These are phyloP conservation scores for Drosophila nasuta DNA, from an alignment of 1,140 invertebrate genomes.

Conservation along the genomic window DNA sequence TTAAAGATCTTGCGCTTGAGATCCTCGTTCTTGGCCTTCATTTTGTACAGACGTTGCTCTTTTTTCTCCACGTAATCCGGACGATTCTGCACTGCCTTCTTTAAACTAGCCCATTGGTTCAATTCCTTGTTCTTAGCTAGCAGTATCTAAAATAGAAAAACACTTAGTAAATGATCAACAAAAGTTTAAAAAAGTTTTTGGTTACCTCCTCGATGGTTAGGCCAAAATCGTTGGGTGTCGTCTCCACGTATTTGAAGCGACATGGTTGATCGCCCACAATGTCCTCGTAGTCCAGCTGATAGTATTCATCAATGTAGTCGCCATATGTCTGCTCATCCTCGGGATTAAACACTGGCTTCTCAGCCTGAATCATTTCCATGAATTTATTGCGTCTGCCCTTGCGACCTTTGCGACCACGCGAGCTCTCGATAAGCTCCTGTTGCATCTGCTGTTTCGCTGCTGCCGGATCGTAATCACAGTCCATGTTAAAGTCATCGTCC, in stretches of 20 bases:
- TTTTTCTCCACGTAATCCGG: conserved; percentile 92
- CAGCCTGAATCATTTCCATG: conserved; percentile 88
- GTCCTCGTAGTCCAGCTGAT: conserved; percentile 97
- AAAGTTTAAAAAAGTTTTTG: neutral
- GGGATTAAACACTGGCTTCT: conserved; percentile 94
- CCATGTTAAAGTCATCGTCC: conserved; percentile 95
- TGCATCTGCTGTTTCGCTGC: conserved; percentile 85
- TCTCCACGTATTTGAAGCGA: conserved; percentile 96
- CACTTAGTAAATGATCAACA: neutral
- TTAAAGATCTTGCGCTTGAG: conserved; percentile 94
- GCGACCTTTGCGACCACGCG: conserved; percentile 87
- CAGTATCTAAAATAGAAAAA: conserved; percentile 86
- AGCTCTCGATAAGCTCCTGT: conserved; percentile 87
- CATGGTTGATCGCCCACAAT: conserved; percentile 95
- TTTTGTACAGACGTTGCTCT: conserved; percentile 91
- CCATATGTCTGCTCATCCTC: conserved; percentile 91
- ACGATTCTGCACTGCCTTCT: conserved; percentile 93
- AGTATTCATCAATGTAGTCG: conserved; percentile 97
- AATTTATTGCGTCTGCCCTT: conserved; percentile 89
- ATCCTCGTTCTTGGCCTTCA: conserved; percentile 90
- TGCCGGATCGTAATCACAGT: conserved; percentile 92
- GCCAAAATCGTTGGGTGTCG: conserved; percentile 95
- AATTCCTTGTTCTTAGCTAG: conserved; percentile 96
- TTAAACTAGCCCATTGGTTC: conserved; percentile 97
- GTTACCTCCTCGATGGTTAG: conserved; percentile 94